These are phyloP conservation scores for Eupithecia tripunctaria DNA, from an alignment of 2,888 invertebrate genomes.

Conservation along the genomic window DNA sequence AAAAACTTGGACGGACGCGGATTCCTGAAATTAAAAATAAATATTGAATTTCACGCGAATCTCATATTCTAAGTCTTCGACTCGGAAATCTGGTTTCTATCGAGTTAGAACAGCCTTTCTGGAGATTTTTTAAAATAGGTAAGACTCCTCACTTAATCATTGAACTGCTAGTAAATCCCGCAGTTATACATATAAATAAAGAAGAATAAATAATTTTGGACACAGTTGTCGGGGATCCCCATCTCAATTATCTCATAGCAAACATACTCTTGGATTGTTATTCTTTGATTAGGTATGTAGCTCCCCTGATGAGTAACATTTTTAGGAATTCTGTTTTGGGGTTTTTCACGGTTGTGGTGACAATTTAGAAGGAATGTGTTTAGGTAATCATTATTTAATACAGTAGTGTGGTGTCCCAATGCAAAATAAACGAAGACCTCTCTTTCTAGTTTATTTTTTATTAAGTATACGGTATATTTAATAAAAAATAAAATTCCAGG, in stretches of 20 bases:
- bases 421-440: too few species aligned
- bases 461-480: too few species aligned
- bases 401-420: too few species aligned
- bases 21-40: background rate
- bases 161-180: background rate
- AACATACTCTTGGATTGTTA: background rate
- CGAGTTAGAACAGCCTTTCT: background rate
- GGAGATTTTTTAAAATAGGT: background rate
- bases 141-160: too few species aligned
- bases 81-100: background rate
- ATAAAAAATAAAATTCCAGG: too few species aligned
- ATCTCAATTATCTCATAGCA: background rate
- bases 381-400: background rate
- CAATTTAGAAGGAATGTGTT: background rate
- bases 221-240: background rate
- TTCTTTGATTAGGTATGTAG: background rate
- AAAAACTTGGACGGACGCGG: background rate
- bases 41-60: background rate
- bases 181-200: too few species aligned
- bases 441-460: too few species aligned
- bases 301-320: background rate
- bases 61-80: background rate
- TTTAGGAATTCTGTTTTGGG: background rate
- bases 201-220: too few species aligned
- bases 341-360: background rate